These are phyloP conservation scores for Sarcophaga caerulescens DNA, from an alignment of 2,888 invertebrate genomes.

Conservation along the genomic window DNA sequence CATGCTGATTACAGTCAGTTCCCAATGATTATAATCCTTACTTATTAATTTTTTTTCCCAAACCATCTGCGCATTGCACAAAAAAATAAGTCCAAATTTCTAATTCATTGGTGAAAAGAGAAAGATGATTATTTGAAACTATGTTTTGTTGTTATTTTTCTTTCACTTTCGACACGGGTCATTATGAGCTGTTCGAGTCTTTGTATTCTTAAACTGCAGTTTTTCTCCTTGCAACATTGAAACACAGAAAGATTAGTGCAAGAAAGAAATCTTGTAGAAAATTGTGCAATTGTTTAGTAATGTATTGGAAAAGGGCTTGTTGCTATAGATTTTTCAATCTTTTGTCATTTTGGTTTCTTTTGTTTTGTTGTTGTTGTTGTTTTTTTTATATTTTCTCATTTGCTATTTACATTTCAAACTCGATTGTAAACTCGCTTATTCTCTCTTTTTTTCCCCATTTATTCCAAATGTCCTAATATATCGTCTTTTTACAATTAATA, in stretches of 20 bases:
- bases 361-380: neutral
- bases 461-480: constrained; percentile 57
- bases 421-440: neutral
- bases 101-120: no score
- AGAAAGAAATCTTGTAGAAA: constrained; percentile 64
- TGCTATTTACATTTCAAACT: constrained; percentile 25
- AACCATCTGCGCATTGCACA: constrained; percentile 41
- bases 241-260: constrained; percentile 8
- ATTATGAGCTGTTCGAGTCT: constrained; percentile 23
- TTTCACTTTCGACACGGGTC: constrained; percentile 61
- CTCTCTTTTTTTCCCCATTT: neutral
- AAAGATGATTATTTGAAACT: neutral
- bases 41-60: constrained; percentile 34
- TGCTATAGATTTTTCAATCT: constrained; percentile 51
- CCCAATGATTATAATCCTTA: constrained; percentile 26
- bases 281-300: constrained; percentile 77
- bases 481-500: constrained; percentile 14
- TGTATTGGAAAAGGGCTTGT: constrained; percentile 74
- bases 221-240: constrained; percentile 28
- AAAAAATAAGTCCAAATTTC: neutral
- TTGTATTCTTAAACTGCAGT: constrained; percentile 23
- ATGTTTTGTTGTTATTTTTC: neutral
- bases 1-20: neutral
- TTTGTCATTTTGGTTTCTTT: constrained; percentile 27
- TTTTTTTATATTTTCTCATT: neutral